Percentiles rank a stretch among this genome's conserved stretches.
Conservation (phyloP, 1,140 invertebrate genomes). For the Eciton burchellii region DNA sequence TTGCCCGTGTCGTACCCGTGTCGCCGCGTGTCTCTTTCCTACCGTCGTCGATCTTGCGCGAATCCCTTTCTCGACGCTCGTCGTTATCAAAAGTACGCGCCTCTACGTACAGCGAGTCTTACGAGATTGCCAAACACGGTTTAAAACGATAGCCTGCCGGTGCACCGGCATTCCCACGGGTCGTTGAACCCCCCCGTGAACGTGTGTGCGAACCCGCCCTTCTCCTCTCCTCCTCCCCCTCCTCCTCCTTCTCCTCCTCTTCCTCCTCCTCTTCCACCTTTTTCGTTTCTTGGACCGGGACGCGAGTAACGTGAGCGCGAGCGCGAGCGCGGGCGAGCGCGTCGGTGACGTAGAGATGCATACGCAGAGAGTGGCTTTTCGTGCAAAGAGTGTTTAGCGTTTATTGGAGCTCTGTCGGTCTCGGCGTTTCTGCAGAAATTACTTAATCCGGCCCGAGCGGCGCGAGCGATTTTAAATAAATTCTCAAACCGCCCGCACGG, state of each 20-base stretch:
- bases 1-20: background rate
- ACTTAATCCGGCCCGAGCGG: constrained; percentile 10
- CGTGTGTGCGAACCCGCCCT: constrained; percentile 58
- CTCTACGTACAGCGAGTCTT: constrained; percentile 41
- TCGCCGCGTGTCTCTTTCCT: background rate
- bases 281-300: constrained; percentile 68
- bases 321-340: constrained; percentile 35
- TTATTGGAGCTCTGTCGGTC: background rate
- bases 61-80: constrained; percentile 36
- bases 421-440: constrained; percentile 30
- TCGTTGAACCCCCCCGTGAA: constrained; percentile 74
- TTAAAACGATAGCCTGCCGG: constrained; percentile 74
- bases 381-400: constrained; percentile 25
- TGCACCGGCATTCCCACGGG: constrained; percentile 73
- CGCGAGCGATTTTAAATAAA: constrained; percentile 32
- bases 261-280: constrained; percentile 59
- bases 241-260: constrained; percentile 65
- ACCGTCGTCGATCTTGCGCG: constrained; percentile 16
- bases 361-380: constrained; percentile 53
- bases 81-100: constrained; percentile 55
- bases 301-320: constrained; percentile 56
- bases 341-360: constrained; percentile 47
- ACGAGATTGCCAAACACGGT: constrained; percentile 68
- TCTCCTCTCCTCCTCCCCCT: constrained; percentile 58
- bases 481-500: too few species aligned